Conservation (phyloP, 2,797 vertebrate genomes). For the Sandelia bainsii region DNA sequence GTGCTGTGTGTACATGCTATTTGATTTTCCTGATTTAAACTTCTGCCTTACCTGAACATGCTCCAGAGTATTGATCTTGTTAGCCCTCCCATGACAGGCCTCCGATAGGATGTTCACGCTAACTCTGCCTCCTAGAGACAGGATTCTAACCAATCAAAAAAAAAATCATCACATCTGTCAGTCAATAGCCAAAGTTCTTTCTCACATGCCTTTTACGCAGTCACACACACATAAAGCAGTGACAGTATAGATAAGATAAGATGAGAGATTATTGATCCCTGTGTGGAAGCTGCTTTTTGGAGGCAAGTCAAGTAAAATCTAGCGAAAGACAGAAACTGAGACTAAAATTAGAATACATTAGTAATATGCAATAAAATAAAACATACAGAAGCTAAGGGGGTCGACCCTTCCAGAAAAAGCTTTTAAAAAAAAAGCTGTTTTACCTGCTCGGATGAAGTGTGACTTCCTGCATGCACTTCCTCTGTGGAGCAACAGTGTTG, state of each 20-base stretch:
- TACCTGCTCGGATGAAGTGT: constrained; percentile 64
- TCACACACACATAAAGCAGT: constrained; percentile 12
- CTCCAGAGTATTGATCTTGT: constrained; percentile 80
- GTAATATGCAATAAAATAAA: not conserved
- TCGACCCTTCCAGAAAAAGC: no score
- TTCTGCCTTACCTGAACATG: constrained; percentile 71
- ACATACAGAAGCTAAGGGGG: not conserved
- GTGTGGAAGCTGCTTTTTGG: not conserved
- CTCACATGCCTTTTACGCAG: not conserved
- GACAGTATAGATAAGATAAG: constrained; percentile 13
- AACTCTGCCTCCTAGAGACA: constrained; percentile 65
- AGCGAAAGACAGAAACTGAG: not conserved
- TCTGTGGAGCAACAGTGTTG: constrained; percentile 48
- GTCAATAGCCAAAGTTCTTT: constrained; percentile 12
- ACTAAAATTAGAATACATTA: not conserved
- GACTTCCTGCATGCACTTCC: constrained; percentile 63
- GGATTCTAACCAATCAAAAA: constrained; percentile 60
- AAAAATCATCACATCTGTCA: constrained; percentile 6
- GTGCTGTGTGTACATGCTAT: not conserved
- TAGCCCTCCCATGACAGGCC: constrained; percentile 65
- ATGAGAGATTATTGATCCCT: constrained; percentile 18
- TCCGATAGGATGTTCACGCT: constrained; percentile 71
- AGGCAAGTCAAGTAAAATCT: not conserved
- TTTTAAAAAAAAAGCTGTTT: not conserved
- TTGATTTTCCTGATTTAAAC: constrained; percentile 1